A percentile compares a stretch with the other conserved stretches of the same genome.
Conservation (phyloP, 2,888 invertebrate genomes). For the Ormyrus thymus region DNA sequence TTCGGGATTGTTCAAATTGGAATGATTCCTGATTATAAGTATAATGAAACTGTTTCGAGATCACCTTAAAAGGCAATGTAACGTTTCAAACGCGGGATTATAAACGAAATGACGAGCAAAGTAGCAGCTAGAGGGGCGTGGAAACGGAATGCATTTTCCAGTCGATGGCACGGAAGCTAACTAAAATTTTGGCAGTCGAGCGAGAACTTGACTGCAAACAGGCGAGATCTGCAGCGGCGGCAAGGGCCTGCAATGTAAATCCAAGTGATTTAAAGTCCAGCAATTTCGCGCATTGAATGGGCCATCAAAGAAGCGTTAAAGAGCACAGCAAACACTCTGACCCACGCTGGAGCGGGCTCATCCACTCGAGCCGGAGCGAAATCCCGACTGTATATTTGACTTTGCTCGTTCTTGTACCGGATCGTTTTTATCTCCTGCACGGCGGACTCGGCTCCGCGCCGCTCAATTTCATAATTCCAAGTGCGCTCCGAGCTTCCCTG, state of each 20-base stretch:
- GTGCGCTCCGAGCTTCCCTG: slow-evolving; percentile 37
- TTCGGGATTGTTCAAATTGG: too few relatives aligned
- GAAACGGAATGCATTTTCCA: too few relatives aligned
- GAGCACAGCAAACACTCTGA: slow-evolving; percentile 47
- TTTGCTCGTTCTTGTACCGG: slow-evolving; percentile 26
- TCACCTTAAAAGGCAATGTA: too few relatives aligned
- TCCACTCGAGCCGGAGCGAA: slow-evolving; percentile 26
- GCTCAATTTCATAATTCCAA: slow-evolving; percentile 55
- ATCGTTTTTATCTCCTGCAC: slow-evolving; percentile 18
- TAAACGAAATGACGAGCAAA: too few relatives aligned
- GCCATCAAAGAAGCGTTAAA: slow-evolving; percentile 50
- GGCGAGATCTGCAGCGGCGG: not conserved
- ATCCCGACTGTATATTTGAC: slow-evolving; percentile 31
- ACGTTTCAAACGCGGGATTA: too few relatives aligned
- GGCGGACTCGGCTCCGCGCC: not conserved
- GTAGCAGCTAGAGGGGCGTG: too few relatives aligned
- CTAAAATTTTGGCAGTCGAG: too few relatives aligned
- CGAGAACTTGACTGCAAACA: too few relatives aligned
- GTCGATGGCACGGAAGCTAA: too few relatives aligned
- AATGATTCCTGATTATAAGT: too few relatives aligned
- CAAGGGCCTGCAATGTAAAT: slow-evolving; percentile 29
- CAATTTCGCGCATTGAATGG: slow-evolving; percentile 35
- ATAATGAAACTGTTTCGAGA: too few relatives aligned
- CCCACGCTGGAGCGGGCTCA: slow-evolving; percentile 20
- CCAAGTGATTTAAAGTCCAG: slow-evolving; percentile 32